Percentiles rank a stretch among this genome's conserved stretches.
Conservation (phyloP, 1,140 invertebrate genomes). For the Halictus rubicundus region DNA sequence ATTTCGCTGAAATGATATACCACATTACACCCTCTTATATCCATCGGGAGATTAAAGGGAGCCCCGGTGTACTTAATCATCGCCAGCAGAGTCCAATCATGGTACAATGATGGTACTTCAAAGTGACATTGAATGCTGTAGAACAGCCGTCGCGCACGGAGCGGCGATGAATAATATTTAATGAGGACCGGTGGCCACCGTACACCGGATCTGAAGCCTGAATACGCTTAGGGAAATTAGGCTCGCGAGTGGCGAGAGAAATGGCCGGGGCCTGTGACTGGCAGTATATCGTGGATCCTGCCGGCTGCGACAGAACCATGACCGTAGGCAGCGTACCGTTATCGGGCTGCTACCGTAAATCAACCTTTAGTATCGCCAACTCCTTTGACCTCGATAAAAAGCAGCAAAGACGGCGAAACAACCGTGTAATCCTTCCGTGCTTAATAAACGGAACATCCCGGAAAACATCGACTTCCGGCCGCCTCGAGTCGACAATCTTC, state of each 20-base stretch:
- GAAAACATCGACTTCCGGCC: background rate
- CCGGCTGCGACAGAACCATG: too few species aligned
- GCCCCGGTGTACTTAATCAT: background rate
- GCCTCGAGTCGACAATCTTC: too few species aligned
- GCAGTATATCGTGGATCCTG: background rate
- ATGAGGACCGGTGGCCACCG: slow-evolving; percentile 11
- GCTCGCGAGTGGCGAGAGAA: slow-evolving; percentile 22
- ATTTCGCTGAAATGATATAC: background rate
- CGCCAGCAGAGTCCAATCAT: background rate
- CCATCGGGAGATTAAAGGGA: background rate
- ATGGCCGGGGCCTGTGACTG: background rate
- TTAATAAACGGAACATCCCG: background rate
- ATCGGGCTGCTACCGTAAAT: slow-evolving; percentile 14
- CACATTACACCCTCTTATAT: background rate
- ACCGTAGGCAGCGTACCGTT: slow-evolving; percentile 5
- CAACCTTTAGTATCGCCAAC: slow-evolving; percentile 3
- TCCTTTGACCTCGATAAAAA: slow-evolving; percentile 32
- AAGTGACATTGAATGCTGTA: slow-evolving; percentile 4
- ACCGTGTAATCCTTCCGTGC: slow-evolving; percentile 1
- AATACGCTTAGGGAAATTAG: slow-evolving; percentile 37
- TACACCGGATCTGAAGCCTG: background rate
- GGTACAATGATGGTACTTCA: background rate
- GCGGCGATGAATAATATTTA: slow-evolving; percentile 27
- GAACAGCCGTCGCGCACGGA: background rate
- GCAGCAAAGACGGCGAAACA: background rate